Percentiles rank a stretch among this genome's conserved stretches.
Conservation (phyloP, 2,888 invertebrate genomes). For the Anticlea derivata region DNA sequence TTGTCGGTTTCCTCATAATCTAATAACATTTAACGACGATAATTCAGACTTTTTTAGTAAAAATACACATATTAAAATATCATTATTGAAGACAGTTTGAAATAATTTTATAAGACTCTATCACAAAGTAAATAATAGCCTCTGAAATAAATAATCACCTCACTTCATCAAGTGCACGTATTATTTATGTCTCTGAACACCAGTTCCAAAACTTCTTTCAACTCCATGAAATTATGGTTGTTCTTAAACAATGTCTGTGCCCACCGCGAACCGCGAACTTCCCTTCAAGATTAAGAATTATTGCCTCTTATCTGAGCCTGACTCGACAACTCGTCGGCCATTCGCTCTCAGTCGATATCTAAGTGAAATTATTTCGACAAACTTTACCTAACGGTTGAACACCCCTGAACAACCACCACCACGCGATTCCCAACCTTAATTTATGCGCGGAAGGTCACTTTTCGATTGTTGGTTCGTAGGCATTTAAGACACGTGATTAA, state of each 20-base stretch:
- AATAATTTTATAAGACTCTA: background rate
- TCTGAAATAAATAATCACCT: conserved; percentile 4
- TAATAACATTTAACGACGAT: too few relatives aligned
- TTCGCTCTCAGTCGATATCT: conserved; percentile 69
- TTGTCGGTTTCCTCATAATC: too few relatives aligned
- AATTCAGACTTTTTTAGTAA: too few relatives aligned
- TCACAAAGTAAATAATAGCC: conserved; percentile 6
- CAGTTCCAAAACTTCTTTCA: conserved; percentile 48
- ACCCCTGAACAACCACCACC: conserved; percentile 45
- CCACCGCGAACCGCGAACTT: conserved; percentile 45
- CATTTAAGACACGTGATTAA: conserved; percentile 75
- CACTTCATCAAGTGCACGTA: conserved; percentile 30
- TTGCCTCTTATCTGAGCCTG: conserved; percentile 70
- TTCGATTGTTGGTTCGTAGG: conserved; percentile 37
- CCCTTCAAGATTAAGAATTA: conserved; percentile 74
- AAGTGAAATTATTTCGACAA: conserved; percentile 77
- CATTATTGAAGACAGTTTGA: too few relatives aligned
- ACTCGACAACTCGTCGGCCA: conserved; percentile 73
- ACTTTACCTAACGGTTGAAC: conserved; percentile 70
- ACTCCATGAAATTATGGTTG: conserved; percentile 58
- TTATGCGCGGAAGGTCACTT: conserved; percentile 44
- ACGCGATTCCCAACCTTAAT: conserved; percentile 48
- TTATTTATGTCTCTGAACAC: conserved; percentile 37
- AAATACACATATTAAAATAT: too few relatives aligned
- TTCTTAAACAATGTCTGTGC: conserved; percentile 58